Conservation (phyloP, 2,888 invertebrate species). For the Magallana nippona region DNA sequence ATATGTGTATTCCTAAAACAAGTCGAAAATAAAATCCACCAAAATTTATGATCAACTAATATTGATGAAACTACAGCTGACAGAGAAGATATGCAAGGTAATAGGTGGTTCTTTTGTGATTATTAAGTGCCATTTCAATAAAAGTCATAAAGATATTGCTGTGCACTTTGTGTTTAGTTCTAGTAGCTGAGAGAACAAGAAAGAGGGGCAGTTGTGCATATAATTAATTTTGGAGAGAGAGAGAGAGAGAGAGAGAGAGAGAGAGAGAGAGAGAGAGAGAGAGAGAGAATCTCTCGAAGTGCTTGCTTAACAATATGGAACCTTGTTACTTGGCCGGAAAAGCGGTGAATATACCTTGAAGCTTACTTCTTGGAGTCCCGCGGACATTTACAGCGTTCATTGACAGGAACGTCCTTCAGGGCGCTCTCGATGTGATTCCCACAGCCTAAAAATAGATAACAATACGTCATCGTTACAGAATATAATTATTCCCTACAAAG, state of each 20-base stretch:
- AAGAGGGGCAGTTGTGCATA: background rate
- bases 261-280: background rate
- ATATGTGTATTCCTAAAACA: too few species aligned
- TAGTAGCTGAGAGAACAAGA: background rate
- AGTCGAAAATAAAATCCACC: too few species aligned
- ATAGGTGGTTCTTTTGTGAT: too few species aligned
- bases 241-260: conserved; percentile 2
- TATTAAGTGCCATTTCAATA: too few species aligned
- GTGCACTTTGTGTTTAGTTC: too few species aligned
- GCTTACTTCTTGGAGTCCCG: conserved; percentile 23
- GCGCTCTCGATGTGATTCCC: conserved; percentile 35
- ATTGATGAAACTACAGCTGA: too few species aligned
- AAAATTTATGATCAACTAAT: too few species aligned
- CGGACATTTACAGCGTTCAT: conserved; percentile 35
- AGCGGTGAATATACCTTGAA: background rate
- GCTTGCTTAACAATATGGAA: too few species aligned
- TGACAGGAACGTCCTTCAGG: conserved; percentile 32
- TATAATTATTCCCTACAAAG: too few species aligned
- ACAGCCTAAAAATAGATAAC: conserved; percentile 25
- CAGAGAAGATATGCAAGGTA: too few species aligned
- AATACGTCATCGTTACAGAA: background rate
- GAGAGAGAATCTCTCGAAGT: background rate
- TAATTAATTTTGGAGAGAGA: background rate
- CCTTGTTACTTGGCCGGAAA: too few species aligned
- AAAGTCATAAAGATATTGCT: too few species aligned